Base-by-base conservation (phyloP, 2,888 invertebrate genomes). In the Orthonevra nobilis region DNA sequence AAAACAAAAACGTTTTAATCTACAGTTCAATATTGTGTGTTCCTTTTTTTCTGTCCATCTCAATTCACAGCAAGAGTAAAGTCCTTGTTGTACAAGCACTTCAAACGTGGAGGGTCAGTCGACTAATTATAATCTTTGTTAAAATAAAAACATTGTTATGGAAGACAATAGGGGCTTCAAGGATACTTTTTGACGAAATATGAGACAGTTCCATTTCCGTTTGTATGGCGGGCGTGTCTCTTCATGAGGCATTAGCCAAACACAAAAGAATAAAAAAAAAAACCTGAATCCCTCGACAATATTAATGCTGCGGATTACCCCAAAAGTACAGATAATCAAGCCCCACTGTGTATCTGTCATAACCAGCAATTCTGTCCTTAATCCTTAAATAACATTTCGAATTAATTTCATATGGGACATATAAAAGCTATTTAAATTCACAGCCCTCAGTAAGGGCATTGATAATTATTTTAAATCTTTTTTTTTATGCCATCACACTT, bases 371-470 rank as follows among this genome's bases (percentile, higher is more conserved):
- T 6, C 32, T 6, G 9, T 20, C 56, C 56, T 12, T 50, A 72
- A 56, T 72, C 63, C 56, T 72, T 56, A 26, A 48, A 54, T 48
- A 38, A 40, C 19, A 63, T 54, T 48, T 50, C 38, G 72, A 56
- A 56, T 72, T 64, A 72, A 72, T 64, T 63, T 56, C 32, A 50
- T 50, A 36, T 50, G 54, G 56, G 48, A 48, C 63, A 72, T 64
- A 63, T 63, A 72, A 72, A 63, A 72, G 48, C 63, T 34, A 72
- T 72, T 72, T 72, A 72, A 64, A 64, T 72, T 72, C 72, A 72
- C 72, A 56, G 30, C 72, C 72, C 72, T 54, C 54, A 46, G 63
- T 72, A 63, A 63, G 10, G 32, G 56, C 32, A n/a, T 36, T 64
- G 72, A 63, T 72, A 63, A 72, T 72, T 56, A 72, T 72, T 72